phyloP scores from a whole-genome alignment of 2,797 vertebrate genomes.

The Manis pentadactyla region DNA sequence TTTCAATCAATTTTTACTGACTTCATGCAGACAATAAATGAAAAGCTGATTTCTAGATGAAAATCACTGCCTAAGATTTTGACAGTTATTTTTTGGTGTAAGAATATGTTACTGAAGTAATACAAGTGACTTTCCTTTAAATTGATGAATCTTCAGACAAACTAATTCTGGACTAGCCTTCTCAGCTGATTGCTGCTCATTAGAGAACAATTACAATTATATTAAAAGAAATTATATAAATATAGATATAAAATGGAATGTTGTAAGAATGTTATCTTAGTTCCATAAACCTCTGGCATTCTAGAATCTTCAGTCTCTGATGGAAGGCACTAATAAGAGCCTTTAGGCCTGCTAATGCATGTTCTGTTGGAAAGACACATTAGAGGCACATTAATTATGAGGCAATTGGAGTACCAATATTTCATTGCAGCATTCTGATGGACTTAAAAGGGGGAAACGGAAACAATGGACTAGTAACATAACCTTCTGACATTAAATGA shows the following conservation, averaged over 20 bases:
- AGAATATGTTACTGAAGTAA: not conserved
- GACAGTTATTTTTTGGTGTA: constrained; percentile 26
- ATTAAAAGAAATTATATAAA: not conserved
- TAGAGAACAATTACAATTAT: constrained; percentile 11
- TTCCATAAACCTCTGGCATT: not conserved
- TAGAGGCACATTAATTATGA: constrained; percentile 34
- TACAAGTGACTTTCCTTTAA: constrained; percentile 48
- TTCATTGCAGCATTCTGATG: not conserved
- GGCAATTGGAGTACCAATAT: not conserved
- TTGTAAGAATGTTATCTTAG: not conserved
- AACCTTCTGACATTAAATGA: not conserved
- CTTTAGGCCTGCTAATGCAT: constrained; percentile 2
- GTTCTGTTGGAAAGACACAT: not conserved
- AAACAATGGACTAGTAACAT: not conserved
- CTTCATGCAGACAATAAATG: not conserved
- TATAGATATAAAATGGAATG: not conserved
- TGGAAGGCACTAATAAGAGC: not conserved
- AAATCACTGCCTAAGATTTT: constrained; percentile 16
- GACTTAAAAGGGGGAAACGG: not conserved
- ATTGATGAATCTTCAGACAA: not conserved
- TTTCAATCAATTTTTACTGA: not conserved
- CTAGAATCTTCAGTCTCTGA: not conserved
- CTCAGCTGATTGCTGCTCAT: not conserved
- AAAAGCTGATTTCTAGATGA: constrained; percentile 41
- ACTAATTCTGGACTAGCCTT: not conserved